These are phyloP conservation scores for Linyphia triangularis DNA, from an alignment of 2,888 invertebrate genomes.

Conservation along the genomic window DNA sequence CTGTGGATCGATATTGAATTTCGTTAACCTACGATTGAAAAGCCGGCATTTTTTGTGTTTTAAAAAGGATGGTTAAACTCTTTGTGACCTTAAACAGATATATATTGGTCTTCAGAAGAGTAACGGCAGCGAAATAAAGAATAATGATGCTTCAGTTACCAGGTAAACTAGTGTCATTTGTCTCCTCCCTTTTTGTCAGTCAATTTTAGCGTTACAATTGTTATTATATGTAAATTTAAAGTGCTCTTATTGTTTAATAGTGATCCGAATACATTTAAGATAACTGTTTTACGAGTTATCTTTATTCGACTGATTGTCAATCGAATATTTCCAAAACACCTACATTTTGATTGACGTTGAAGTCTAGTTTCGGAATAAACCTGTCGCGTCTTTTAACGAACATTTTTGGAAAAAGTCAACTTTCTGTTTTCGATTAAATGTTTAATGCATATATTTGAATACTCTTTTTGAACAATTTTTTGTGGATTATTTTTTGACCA, in stretches of 20 bases:
- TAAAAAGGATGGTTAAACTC: conserved; percentile 71
- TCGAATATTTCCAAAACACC: no score
- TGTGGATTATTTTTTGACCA: no score
- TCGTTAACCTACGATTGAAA: conserved; percentile 71
- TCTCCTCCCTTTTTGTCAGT: conserved; percentile 23
- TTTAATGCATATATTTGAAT: no score
- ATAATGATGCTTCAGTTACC: conserved; percentile 69
- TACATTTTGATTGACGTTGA: no score
- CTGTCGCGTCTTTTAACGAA: no score
- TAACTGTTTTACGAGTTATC: background rate
- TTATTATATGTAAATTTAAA: background rate
- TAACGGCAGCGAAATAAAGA: background rate
- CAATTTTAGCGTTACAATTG: background rate
- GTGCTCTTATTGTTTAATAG: no score
- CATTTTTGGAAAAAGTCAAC: no score
- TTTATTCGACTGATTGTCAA: no score
- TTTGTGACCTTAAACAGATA: background rate
- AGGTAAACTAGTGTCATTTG: conserved; percentile 58
- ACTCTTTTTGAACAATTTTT: no score
- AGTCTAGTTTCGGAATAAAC: no score
- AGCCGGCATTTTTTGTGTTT: conserved; percentile 73
- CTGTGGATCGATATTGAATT: conserved; percentile 71
- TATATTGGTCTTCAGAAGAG: background rate
- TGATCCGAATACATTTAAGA: no score
- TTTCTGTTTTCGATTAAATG: no score